Conservation (phyloP, 2,797 vertebrate species). For the Falco novaeseelandiae region DNA sequence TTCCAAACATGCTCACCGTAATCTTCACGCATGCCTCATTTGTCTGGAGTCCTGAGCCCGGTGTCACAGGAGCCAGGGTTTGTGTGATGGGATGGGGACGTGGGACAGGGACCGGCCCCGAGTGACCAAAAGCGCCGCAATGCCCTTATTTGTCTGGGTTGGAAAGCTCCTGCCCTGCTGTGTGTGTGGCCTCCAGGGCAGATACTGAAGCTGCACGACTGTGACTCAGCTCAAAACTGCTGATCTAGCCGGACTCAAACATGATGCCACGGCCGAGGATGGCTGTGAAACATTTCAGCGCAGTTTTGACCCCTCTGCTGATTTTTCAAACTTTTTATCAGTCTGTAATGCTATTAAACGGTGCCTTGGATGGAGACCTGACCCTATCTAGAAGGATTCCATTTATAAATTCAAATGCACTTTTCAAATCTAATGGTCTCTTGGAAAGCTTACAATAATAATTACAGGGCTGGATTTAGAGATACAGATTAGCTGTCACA, state of each 20-base stretch:
- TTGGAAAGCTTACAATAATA: neutral
- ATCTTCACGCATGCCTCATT: rapidly evolving
- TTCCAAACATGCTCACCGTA: rapidly evolving
- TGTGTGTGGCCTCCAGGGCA: neutral
- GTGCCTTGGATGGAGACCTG: neutral
- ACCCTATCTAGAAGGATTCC: neutral
- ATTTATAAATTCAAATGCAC: slow-evolving; percentile 3
- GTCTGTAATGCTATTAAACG: neutral
- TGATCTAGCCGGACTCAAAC: neutral
- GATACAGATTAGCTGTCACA: neutral
- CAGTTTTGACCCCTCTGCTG: neutral
- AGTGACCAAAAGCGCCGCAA: rapidly evolving
- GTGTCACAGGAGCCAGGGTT: neutral
- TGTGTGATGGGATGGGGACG: rapidly evolving
- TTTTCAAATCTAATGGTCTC: neutral
- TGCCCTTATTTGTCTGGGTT: neutral
- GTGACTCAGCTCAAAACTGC: slow-evolving; percentile 1
- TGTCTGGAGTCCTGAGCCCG: neutral
- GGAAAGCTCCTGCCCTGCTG: neutral
- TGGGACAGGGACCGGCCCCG: rapidly evolving
- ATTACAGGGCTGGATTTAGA: neutral
- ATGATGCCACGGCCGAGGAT: neutral
- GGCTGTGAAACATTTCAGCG: rapidly evolving
- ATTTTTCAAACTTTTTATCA: neutral
- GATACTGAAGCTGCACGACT: neutral